Conservation (phyloP, 2,888 invertebrate species). For the Thumatha senex region DNA sequence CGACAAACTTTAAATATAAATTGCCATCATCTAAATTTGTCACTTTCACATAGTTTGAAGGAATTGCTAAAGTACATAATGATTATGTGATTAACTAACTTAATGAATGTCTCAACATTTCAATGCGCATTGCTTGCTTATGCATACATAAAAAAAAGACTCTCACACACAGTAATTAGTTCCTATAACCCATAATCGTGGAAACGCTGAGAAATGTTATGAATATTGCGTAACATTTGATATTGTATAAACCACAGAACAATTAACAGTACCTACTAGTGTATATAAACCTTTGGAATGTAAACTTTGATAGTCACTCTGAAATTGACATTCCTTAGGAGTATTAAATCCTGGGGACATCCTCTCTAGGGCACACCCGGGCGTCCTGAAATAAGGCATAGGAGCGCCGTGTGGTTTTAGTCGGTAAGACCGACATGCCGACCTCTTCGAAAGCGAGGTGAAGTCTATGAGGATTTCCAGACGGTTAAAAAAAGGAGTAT, state of each 20-base stretch:
- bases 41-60: background rate
- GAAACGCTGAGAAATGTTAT: background rate
- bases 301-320: no score
- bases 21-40: background rate
- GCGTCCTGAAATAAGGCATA: no score
- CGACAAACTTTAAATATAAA: background rate
- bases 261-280: no score
- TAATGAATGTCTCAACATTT: background rate
- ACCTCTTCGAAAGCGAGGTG: no score
- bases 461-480: no score
- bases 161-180: conserved; percentile 1
- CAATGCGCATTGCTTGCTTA: background rate
- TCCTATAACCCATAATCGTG: background rate
- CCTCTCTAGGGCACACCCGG: no score
- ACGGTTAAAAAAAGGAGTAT: no score
- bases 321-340: no score
- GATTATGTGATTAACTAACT: background rate
- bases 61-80: background rate
- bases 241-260: background rate
- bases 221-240: background rate
- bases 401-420: no score
- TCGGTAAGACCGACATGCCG: no score
- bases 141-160: background rate
- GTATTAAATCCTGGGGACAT: no score
- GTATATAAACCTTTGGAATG: no score